Conservation (phyloP, 1,140 invertebrate species). For the Ostrea edulis region DNA sequence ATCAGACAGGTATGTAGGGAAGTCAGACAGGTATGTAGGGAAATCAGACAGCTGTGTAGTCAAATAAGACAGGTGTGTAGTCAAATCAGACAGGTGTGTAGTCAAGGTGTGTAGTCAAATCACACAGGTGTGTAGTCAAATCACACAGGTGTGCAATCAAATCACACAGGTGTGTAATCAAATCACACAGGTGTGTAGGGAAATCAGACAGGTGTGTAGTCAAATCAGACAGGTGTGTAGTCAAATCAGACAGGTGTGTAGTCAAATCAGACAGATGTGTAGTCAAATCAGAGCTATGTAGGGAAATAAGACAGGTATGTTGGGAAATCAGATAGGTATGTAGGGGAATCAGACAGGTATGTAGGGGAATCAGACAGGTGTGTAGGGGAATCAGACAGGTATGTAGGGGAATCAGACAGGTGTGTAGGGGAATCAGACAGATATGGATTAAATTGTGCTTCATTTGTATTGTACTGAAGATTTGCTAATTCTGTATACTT, state of each 20-base stretch:
- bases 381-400: no score
- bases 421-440: not conserved
- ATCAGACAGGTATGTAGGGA: conserved; percentile 17
- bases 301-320: not conserved
- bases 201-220: not conserved
- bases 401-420: no score
- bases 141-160: not conserved
- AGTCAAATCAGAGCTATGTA: no score
- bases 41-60: not conserved
- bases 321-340: not conserved
- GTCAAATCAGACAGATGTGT: no score
- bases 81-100: not conserved
- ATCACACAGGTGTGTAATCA: no score
- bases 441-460: no score
- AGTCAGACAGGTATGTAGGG: not conserved
- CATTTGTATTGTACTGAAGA: no score
- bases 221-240: no score
- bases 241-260: no score
- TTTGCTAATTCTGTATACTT: no score
- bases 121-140: not conserved
- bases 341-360: no score
- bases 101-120: not conserved
- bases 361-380: not conserved
- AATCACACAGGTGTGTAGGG: not conserved
- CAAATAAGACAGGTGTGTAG: not conserved